phyloP scores from a whole-genome alignment of 2,888 invertebrate species.

The Laothoe populi region DNA sequence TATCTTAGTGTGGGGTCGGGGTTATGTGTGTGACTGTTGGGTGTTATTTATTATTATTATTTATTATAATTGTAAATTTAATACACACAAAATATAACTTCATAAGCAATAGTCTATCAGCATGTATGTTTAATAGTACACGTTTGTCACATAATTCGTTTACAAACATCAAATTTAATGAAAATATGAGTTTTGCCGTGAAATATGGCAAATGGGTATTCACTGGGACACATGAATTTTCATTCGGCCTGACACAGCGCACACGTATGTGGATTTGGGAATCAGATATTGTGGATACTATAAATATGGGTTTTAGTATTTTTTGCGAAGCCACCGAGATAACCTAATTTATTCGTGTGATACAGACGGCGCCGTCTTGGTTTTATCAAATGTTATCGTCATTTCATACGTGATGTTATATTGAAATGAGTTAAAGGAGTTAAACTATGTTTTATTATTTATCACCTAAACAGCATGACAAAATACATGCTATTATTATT shows the following conservation, averaged over 20 bases:
- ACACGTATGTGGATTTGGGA: constrained; percentile 30
- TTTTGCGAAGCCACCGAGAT: neutral
- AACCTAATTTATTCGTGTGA: neutral
- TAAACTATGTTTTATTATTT: no score
- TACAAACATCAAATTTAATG: constrained; percentile 34
- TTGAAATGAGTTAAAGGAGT: no score
- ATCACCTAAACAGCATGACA: no score
- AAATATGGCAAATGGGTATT: constrained; percentile 37
- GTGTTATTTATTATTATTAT: no score
- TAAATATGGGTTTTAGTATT: constrained; percentile 16
- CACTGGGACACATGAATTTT: constrained; percentile 33
- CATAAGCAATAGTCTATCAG: neutral
- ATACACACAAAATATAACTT: no score
- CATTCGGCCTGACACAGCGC: constrained; percentile 33
- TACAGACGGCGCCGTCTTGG: neutral
- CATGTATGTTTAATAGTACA: neutral
- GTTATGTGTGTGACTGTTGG: no score
- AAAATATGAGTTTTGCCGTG: constrained; percentile 31
- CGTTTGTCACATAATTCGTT: constrained; percentile 22
- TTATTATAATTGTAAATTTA: no score
- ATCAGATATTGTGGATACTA: constrained; percentile 29
- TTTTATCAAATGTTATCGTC: neutral
- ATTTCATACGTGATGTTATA: no score
- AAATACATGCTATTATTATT: no score
- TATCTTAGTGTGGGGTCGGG: no score